Base-by-base conservation (phyloP, 2,888 invertebrate species). In the Thecocarcelia acutangulata region DNA sequence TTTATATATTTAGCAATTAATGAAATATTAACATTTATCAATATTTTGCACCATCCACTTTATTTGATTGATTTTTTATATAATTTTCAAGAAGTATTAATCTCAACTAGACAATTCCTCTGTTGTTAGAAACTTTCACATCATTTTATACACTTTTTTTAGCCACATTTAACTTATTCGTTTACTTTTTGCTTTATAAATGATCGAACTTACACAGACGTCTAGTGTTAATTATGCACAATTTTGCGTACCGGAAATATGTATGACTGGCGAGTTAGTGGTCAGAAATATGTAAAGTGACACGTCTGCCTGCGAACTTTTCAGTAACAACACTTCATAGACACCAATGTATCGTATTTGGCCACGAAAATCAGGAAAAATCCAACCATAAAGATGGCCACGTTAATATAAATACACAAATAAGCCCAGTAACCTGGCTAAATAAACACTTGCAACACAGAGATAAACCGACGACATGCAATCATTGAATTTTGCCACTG, bases 261-360 rank as follows among this genome's bases (percentile, higher is more conserved):
- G 87, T 48, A 68, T 52, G 66, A 89, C 89, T 88, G 89, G 86
- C 89, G 87, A 89, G 89, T 90, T 87, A 88, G 90, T 90, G 89
- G 89, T 90, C 88, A 87, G 86, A 88, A 44, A 63, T 52, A 89
- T 88, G 88, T 86, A 87, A 86, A 88, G 87, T 88, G 88, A 88
- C 87, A 88, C 87, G 88, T 86, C 21, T 42, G 52, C 24, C 19
- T 37, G 61, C 28, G 19, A 78, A 74, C 24, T 54, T 46, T 13
- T 11, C 52, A 64, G 58, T 21, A 72, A 56, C 68, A 68, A 63
- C 68, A 77, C 77, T 68, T 69, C 33, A 77, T 40, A 68, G 54
- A 58, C 33, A 50, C 12, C 21, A 48, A 46, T 73, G 56, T 63
- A 28, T 33, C 33, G 42, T 56, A 64, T 69, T 79, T 82, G 79